Percentiles rank a stretch among this genome's conserved stretches.
These are phyloP conservation scores for Raphicerus campestris DNA, from an alignment of 2,113 vertebrate species.

Conservation along the genomic window DNA sequence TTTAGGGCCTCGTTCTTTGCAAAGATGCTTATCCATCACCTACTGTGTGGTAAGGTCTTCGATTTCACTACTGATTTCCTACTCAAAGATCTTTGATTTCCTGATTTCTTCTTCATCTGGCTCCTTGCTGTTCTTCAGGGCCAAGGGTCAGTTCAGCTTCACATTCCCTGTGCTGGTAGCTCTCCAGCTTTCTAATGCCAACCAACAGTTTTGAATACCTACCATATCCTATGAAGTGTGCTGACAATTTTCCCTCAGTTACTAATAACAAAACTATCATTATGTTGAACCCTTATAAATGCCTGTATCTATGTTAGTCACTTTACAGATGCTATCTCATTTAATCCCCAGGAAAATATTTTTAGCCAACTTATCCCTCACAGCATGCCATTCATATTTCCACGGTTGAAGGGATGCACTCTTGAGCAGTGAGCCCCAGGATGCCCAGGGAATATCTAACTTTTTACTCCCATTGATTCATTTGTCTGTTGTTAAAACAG, in stretches of 20 bases:
- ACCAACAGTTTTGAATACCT: not conserved
- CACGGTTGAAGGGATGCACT: not conserved
- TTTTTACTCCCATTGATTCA: not conserved
- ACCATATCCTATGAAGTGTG: not conserved
- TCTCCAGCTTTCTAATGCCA: not conserved
- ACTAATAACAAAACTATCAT: not conserved
- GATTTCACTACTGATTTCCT: not conserved
- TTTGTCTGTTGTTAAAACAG: not conserved
- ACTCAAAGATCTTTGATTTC: not conserved
- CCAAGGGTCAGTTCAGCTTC: not conserved
- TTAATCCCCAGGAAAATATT: not conserved
- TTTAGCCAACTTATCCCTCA: not conserved
- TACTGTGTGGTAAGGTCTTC: not conserved
- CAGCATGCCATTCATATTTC: not conserved
- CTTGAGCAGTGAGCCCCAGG: not conserved
- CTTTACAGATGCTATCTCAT: not conserved
- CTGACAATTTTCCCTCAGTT: not conserved
- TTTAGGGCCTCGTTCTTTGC: not conserved
- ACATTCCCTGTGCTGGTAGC: not conserved
- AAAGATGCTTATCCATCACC: not conserved
- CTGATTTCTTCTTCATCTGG: not conserved
- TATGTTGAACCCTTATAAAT: not conserved
- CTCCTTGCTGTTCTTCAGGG: not conserved
- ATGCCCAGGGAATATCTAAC: not conserved
- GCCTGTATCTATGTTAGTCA: not conserved